Evolutionary conservation across 2,113 vertebrate species (phyloP).

Genomic region (Sporophila hypoxantha): DNA sequence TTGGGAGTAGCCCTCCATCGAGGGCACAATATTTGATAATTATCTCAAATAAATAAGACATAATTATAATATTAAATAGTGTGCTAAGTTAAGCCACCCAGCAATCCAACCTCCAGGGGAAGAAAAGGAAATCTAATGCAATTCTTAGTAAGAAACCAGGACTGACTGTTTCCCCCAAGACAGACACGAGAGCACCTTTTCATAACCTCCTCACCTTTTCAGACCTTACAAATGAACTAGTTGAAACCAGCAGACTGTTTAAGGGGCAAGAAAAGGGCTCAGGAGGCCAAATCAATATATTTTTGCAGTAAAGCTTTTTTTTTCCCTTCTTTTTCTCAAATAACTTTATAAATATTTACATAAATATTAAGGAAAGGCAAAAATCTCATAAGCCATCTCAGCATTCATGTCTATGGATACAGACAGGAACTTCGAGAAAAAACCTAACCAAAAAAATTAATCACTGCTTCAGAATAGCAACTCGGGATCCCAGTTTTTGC

Average conservation of each 20-base stretch:
- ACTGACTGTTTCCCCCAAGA: conserved; percentile 60
- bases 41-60: conserved; percentile 80
- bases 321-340: conserved; percentile 26
- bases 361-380: conserved; percentile 63
- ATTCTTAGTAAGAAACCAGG: conserved; percentile 62
- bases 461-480: conserved; percentile 61
- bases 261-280: conserved; percentile 33
- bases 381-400: conserved; percentile 54
- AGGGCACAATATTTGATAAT: conserved; percentile 78
- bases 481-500: conserved; percentile 67
- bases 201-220: conserved; percentile 50
- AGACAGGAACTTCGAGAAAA: conserved; percentile 63
- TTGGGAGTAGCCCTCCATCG: conserved; percentile 79
- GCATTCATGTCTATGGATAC: conserved; percentile 64
- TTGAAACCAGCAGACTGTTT: conserved; percentile 49
- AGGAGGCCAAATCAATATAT: conserved; percentile 55
- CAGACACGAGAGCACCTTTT: conserved; percentile 58
- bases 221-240: conserved; percentile 64
- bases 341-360: conserved; percentile 69
- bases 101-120: conserved; percentile 58
- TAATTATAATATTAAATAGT: conserved; percentile 73
- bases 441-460: background rate
- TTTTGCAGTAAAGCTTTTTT: conserved; percentile 53
- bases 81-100: conserved; percentile 70
- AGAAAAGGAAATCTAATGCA: conserved; percentile 65